Base-by-base conservation (phyloP, 53 echinoderm and acorn worm species). In the Temnopleurus reevesii region DNA sequence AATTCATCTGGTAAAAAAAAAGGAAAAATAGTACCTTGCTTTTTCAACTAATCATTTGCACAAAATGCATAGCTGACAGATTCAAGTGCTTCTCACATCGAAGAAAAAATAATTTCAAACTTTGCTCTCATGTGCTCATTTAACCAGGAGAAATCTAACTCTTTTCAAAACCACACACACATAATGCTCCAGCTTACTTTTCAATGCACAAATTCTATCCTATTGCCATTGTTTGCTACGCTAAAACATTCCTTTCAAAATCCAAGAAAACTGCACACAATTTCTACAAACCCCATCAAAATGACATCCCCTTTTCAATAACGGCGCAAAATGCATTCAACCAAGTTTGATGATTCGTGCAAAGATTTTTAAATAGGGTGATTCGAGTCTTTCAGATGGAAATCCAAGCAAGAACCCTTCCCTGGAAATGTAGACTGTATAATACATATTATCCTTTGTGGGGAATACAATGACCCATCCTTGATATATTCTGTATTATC, bases 261-360 rank as follows among this genome's bases (percentile, higher is more conserved):
- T 8, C 71, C 71, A 43, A 38, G 71, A 71, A 63, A 61, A 61
- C 15, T 31, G 30, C 31, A 12, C 30, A 61, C 31, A 9, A 61
- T 61, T 61, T 61, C 61, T 30, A 3, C 15, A 15, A 61, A 31
- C 29, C 29, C 33, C 61, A 0, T 38, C 4, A 66, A 66, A 71
- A 71, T 18, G 23, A 23, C n/a, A 71, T 41, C 71, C 71, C 41
- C 23, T 71, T 66, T 43, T 71, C 41, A 41, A 38, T 8, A 36
- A 71, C 10, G 41, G 71, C 71, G 41, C 21, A n/a, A 71, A 71
- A 71, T 8, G 71, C 71, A 71, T 71, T 71, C 71, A 71, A 71
- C 38, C 41, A 71, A 71, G 43, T 71, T 71, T 71, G 41, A 71
- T 71, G 4, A n/a, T 19, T 71, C 41, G n/a, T 23, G 13, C 5